Base-by-base conservation (phyloP, 92 coral and sea anemone genomes). In the Desmophyllum pertusum region DNA sequence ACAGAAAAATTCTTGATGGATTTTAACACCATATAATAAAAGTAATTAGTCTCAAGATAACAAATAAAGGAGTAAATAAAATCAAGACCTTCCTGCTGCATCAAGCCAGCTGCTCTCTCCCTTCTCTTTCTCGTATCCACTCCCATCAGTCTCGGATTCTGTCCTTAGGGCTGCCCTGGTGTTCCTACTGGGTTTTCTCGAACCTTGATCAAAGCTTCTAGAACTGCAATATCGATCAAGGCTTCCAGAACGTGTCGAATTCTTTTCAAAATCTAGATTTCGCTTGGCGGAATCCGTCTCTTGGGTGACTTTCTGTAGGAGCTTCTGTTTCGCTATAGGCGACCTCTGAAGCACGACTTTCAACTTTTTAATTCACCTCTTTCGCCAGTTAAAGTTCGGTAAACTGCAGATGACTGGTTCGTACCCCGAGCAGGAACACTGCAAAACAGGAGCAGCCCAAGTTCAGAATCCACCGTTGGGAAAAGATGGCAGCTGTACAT, bases 401-500 rank as follows among this genome's bases (percentile, higher is more conserved):
- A 69, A 14, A 70, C 50, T 39, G 85, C 3, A 9, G 81, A 37
- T 74, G 14, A n/a, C 45, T 74, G 67, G 67, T 81, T 81, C 36
- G 64, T 29, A 73, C 61, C 33, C 6, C 27, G 48, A 25, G 70
- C 59, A 41, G 86, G 37, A 25, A 72, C 77, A 82, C 86, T 82
- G 86, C 61, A 82, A 81, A 82, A 53, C 69, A 72, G 78, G 86
- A 82, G 86, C 79, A 82, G 85, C 71, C 78, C 33, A 82, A 71
- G 84, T 51, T 80, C 65, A 80, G 84, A 68, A 78, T 43, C 9
- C 4, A 7, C 27, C 65, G 1, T 66, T 21, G n/a, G n/a, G n/a
- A n/a, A n/a, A n/a, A n/a, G n/a, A n/a, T n/a, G n/a, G n/a, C n/a
- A n/a, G n/a, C n/a, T n/a, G n/a, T n/a, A n/a, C n/a, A n/a, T n/a